Evolutionary conservation across 2,113 vertebrate genomes (phyloP).

Genomic region (Ammodytes marinus): DNA sequence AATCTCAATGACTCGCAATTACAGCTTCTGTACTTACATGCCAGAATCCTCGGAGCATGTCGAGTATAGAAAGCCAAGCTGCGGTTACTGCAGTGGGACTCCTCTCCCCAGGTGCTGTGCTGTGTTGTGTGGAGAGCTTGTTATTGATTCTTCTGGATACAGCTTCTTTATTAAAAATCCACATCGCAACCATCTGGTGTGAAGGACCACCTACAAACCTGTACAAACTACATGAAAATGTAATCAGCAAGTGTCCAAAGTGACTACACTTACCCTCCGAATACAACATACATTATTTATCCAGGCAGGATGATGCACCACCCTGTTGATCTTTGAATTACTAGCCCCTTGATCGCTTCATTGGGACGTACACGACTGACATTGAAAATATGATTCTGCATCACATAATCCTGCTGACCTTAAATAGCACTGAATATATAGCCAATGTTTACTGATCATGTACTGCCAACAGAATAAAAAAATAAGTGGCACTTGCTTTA

Average conservation of each 20-base stretch:
- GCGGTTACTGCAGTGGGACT: constrained; percentile 22
- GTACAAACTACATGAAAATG: constrained; percentile 41
- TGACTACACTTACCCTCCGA: constrained; percentile 51
- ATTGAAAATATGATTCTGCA: constrained; percentile 19
- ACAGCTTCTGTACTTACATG: constrained; percentile 66
- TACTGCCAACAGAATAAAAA: not conserved
- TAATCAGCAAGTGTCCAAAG: constrained; percentile 44
- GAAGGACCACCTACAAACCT: constrained; percentile 12
- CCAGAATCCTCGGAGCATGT: constrained; percentile 48
- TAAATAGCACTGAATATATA: not conserved
- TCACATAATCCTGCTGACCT: constrained; percentile 1
- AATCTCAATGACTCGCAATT: constrained; percentile 75
- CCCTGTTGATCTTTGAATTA: constrained; percentile 54
- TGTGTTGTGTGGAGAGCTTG: constrained; percentile 27
- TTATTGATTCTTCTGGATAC: constrained; percentile 52
- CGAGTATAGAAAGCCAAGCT: constrained; percentile 14
- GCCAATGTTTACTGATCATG: constrained; percentile 3
- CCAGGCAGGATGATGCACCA: constrained; percentile 13
- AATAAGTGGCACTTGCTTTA: not conserved
- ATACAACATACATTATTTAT: constrained; percentile 49
- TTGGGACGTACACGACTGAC: constrained; percentile 15
- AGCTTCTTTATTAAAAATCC: constrained; percentile 48
- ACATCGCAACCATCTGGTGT: constrained; percentile 25
- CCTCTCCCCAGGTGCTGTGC: constrained; percentile 39
- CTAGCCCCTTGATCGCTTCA: constrained; percentile 24